These are phyloP conservation scores for Aplocera efformata DNA, from an alignment of 2,888 invertebrate genomes.

Conservation along the genomic window DNA sequence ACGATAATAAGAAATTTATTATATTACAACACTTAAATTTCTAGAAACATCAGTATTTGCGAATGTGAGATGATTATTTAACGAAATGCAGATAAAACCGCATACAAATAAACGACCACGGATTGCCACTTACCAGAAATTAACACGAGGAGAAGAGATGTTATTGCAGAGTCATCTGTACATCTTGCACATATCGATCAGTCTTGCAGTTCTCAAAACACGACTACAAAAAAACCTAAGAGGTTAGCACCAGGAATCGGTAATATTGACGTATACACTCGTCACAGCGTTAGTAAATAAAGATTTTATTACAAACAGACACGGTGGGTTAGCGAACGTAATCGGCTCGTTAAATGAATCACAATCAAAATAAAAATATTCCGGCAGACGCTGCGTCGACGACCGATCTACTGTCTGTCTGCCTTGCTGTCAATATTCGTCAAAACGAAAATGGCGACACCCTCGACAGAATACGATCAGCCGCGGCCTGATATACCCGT, in stretches of 20 bases:
- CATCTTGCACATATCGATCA: conserved; percentile 80
- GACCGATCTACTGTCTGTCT: conserved; percentile 78
- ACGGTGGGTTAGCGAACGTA: conserved; percentile 47
- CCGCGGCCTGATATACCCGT: conserved; percentile 58
- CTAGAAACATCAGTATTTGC: conserved; percentile 33
- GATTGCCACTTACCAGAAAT: conserved; percentile 62
- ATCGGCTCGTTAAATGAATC: conserved; percentile 66
- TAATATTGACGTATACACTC: conserved; percentile 51
- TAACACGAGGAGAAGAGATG: conserved; percentile 48
- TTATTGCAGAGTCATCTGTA: conserved; percentile 74
- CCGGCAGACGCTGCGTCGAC: conserved; percentile 75
- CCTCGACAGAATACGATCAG: conserved; percentile 80
- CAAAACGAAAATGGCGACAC: conserved; percentile 87
- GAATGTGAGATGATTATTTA: conserved; percentile 31
- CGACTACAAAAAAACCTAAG: conserved; percentile 64
- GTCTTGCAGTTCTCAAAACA: conserved; percentile 79
- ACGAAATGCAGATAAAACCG: conserved; percentile 25
- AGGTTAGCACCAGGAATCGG: conserved; percentile 75
- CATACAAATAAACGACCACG: conserved; percentile 21
- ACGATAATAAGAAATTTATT: conserved; percentile 26
- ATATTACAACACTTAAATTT: conserved; percentile 19
- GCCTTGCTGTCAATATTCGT: conserved; percentile 86
- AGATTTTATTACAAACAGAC: conserved; percentile 52
- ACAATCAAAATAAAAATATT: conserved; percentile 80
- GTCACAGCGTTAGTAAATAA: conserved; percentile 52